Percentiles rank a stretch among this genome's conserved stretches.
phyloP scores from a whole-genome alignment of 2,797 vertebrate species.

The Danio tinwini region DNA sequence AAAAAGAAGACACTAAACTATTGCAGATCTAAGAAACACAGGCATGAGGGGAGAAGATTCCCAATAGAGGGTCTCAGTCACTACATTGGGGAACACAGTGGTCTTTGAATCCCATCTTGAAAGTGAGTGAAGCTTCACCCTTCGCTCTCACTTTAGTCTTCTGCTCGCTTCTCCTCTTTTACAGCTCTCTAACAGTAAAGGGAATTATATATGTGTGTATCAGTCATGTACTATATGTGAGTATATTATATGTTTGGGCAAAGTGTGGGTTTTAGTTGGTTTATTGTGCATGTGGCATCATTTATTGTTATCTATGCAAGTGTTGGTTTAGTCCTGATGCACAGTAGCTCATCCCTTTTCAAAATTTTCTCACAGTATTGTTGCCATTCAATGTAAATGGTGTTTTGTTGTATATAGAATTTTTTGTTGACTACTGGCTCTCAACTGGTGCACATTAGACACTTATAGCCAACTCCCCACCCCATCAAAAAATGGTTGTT shows the following conservation, averaged over 20 bases:
- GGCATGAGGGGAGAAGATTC: not conserved
- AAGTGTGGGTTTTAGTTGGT: too few relatives aligned
- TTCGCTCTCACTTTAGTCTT: not conserved
- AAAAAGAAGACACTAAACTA: conserved; percentile 8
- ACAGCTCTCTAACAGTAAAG: conserved; percentile 3
- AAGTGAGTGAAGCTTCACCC: conserved; percentile 4
- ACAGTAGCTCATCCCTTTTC: too few relatives aligned
- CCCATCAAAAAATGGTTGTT: too few relatives aligned
- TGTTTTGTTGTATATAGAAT: too few relatives aligned
- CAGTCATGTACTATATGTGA: not conserved
- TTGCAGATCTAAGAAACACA: not conserved
- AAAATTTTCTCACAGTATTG: too few relatives aligned
- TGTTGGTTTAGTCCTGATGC: too few relatives aligned
- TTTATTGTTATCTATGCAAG: too few relatives aligned
- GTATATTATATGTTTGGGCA: not conserved
- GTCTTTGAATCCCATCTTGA: conserved; percentile 37
- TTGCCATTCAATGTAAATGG: not conserved
- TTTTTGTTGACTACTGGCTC: not conserved
- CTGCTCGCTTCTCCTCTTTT: not conserved
- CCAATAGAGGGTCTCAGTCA: not conserved
- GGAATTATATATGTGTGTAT: not conserved
- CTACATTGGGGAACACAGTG: conserved; percentile 17
- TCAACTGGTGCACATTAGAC: conserved; percentile 4
- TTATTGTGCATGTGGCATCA: too few relatives aligned
- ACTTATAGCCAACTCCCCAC: too few relatives aligned